Evolutionary conservation across 2,888 invertebrate genomes (phyloP).

Genomic region (Adelphocoris suturalis): DNA sequence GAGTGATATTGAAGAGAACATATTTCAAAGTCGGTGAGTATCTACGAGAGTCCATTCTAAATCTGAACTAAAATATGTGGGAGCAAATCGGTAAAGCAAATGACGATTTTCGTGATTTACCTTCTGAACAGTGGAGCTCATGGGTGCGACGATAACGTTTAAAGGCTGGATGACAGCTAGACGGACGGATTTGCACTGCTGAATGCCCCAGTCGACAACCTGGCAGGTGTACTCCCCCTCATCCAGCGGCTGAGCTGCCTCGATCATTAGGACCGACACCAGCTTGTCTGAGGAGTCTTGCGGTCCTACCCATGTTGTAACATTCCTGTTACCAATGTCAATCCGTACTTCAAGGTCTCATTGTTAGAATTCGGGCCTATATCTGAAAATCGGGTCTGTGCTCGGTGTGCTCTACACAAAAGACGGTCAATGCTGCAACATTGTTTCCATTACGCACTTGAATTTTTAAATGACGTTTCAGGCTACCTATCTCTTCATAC

Average conservation of each 20-base stretch:
- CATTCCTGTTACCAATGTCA: conserved; percentile 80
- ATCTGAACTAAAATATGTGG: too few species aligned
- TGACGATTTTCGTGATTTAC: too few species aligned
- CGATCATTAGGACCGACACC: conserved; percentile 86
- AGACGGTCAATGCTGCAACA: too few species aligned
- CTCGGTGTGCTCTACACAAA: too few species aligned
- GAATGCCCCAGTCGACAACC: conserved; percentile 84
- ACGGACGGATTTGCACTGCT: conserved; percentile 84
- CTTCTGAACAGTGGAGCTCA: conserved; percentile 86
- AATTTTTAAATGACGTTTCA: too few species aligned
- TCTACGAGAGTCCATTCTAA: too few species aligned
- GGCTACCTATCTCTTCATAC: too few species aligned
- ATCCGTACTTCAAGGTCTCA: conserved; percentile 8
- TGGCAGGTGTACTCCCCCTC: conserved; percentile 91
- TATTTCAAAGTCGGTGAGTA: too few species aligned
- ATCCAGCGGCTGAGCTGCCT: conserved; percentile 85
- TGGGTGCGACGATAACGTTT: conserved; percentile 84
- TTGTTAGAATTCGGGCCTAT: neutral
- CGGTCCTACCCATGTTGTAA: conserved; percentile 83
- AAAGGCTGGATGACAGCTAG: conserved; percentile 84
- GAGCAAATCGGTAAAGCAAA: too few species aligned
- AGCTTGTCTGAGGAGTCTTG: conserved; percentile 81
- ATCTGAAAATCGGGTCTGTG: too few species aligned
- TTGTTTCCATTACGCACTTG: too few species aligned
- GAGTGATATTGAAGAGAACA: too few species aligned